Evolutionary conservation across 2,888 invertebrate genomes (phyloP), one percentile per base, ranked within the genome.

Genomic region (Gisinianus flammeolus): DNA sequence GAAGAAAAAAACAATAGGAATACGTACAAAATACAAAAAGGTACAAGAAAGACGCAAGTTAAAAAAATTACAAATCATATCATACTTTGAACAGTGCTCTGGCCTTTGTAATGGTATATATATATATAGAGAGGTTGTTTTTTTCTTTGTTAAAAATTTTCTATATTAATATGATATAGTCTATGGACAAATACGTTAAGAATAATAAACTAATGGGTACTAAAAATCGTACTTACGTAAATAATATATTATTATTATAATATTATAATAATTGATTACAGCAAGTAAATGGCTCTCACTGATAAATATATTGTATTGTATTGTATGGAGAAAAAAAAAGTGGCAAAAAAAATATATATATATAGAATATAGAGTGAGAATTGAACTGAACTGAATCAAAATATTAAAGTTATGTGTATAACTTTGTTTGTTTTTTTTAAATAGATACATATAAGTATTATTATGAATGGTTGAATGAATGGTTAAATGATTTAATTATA

Each of bases 11-110:
- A 62, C 2, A 62, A 24, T 62, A 8, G 28, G 1, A 71, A 28
- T 26, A 70, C n/a, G 26, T 28, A 69, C 24, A 26, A 2, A 79
- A n/a, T 44, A 56, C 24, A 52, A 56, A 26, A 76, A 31, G 44
- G 54, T 35, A 56, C 44, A 52, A 71, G 33, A 76, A 31, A 73
- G 16, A 54, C n/a, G 44, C 31, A 30, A 33, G 26, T 35, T 10
- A 68, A 68, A 68, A 44, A 33, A 12, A 35, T 68, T 73, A 68
- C 28, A 33, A 16, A 35, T 68, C 72, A 56, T 35, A 26, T 66
- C n/a, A 73, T 28, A 73, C 76, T 77, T 83, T 79, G 81, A 82
- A 83, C 83, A 83, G 83, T 83, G 83, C 83, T 83, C 83, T 83
- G 83, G 83, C 83, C 81, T 81, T 68, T 67, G 44, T n/a, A n/a